Evolutionary conservation across 2,888 invertebrate species (phyloP).

Genomic region (Dichetophora obliterata): DNA sequence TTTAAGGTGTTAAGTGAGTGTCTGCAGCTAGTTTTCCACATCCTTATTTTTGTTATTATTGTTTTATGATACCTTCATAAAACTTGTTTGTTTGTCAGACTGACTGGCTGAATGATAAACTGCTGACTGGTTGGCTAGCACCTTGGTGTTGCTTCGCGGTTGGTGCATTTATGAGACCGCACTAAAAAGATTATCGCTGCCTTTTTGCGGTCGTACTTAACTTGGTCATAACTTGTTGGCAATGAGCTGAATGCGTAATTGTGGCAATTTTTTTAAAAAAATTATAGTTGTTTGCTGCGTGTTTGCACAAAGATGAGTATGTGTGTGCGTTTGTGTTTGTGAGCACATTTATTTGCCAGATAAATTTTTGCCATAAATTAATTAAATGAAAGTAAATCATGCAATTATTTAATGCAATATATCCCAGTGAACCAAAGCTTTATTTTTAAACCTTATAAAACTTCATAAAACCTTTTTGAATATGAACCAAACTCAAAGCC

Average conservation of each 20-base stretch:
- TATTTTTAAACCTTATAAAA: too few species aligned
- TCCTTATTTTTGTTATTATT: slow-evolving; percentile 31
- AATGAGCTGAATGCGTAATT: slow-evolving; percentile 48
- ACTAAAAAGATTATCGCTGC: slow-evolving; percentile 63
- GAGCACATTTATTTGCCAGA: not conserved
- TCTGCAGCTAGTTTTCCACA: slow-evolving; percentile 34
- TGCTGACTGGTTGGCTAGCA: not conserved
- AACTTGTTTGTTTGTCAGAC: slow-evolving; percentile 43
- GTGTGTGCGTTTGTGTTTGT: not conserved
- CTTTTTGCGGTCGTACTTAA: not conserved
- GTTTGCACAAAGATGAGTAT: not conserved
- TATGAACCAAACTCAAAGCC: too few species aligned
- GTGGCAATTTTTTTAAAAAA: slow-evolving; percentile 54
- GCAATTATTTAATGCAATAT: not conserved
- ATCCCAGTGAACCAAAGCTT: too few species aligned
- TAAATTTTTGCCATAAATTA: slow-evolving; percentile 6
- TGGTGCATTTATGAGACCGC: slow-evolving; percentile 60
- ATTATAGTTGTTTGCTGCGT: not conserved
- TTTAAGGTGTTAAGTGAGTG: slow-evolving; percentile 42
- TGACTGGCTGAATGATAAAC: slow-evolving; percentile 29
- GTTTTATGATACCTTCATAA: slow-evolving; percentile 35
- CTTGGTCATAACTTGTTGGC: slow-evolving; percentile 14
- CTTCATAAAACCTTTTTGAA: too few species aligned
- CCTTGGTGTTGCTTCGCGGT: slow-evolving; percentile 43
- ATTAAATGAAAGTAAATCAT: slow-evolving; percentile 29